Conservation (phyloP, 2,113 vertebrate genomes). For the Malurus alboscapulatus region DNA sequence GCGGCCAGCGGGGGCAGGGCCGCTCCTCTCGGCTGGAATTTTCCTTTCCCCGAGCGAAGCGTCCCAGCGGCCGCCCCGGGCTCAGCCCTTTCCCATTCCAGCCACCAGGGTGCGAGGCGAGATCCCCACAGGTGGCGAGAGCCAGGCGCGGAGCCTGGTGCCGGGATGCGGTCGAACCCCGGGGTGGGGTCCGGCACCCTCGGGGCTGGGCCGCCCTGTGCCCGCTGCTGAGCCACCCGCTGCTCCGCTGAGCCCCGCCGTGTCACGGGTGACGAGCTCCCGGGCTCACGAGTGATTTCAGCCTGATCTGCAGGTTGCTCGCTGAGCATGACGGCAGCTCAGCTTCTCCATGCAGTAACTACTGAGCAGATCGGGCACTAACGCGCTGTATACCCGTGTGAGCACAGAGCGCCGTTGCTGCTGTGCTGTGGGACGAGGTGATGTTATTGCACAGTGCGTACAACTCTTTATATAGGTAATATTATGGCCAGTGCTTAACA, state of each 20-base stretch:
- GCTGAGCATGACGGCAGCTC: fast-evolving
- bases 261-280: background rate
- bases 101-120: slow-evolving; percentile 39
- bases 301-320: background rate
- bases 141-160: background rate
- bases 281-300: fast-evolving
- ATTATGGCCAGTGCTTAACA: background rate
- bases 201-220: background rate
- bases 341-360: fast-evolving
- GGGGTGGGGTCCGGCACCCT: too few species aligned
- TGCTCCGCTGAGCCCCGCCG: background rate
- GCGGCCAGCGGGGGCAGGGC: slow-evolving; percentile 44
- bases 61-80: background rate
- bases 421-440: background rate
- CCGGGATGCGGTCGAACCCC: background rate
- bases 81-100: slow-evolving; percentile 40
- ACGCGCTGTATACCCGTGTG: fast-evolving
- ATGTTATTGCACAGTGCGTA: fast-evolving
- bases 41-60: slow-evolving; percentile 25
- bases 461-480: background rate
- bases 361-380: fast-evolving
- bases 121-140: slow-evolving; percentile 5
- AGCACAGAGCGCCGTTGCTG: background rate
- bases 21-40: slow-evolving; percentile 46
- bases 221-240: background rate